These are phyloP conservation scores for Arvicanthis niloticus DNA, from an alignment of 2,113 vertebrate genomes.

Conservation along the genomic window DNA sequence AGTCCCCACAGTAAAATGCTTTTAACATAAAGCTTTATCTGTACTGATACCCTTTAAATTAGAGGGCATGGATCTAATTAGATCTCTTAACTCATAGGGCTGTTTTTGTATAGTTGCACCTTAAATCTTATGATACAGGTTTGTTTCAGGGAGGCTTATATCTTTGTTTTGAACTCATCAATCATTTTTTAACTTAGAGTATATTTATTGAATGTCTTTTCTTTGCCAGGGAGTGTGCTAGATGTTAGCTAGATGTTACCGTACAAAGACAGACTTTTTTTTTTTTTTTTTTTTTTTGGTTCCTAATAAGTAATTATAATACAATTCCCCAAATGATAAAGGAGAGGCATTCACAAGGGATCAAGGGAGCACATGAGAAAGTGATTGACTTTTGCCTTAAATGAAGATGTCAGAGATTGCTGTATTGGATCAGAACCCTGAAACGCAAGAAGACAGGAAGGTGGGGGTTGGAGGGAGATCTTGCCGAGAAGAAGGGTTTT, in stretches of 20 bases:
- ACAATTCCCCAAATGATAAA: constrained; percentile 36
- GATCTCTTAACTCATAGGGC: background rate
- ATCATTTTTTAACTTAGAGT: constrained; percentile 55
- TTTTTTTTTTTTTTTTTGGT: too few relatives aligned
- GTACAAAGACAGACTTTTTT: constrained; percentile 22
- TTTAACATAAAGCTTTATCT: background rate
- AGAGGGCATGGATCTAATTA: constrained; percentile 45
- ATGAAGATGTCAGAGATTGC: constrained; percentile 9
- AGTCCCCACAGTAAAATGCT: constrained; percentile 31
- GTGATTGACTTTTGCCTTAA: constrained; percentile 47
- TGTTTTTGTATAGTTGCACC: constrained; percentile 33
- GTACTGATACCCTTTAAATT: constrained; percentile 22
- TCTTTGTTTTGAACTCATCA: constrained; percentile 65
- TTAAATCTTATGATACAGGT: constrained; percentile 51
- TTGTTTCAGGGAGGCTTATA: constrained; percentile 54
- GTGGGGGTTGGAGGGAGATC: too few relatives aligned
- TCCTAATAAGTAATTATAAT: constrained; percentile 37
- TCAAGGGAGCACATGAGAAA: background rate
- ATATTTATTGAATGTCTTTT: constrained; percentile 46
- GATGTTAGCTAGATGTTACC: constrained; percentile 47
- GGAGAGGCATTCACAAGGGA: constrained; percentile 29
- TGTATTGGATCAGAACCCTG: constrained; percentile 35
- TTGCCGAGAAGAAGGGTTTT: background rate
- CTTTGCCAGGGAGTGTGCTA: constrained; percentile 50
- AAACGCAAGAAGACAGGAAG: constrained; percentile 1